phyloP scores from a whole-genome alignment of 2,113 vertebrate species.

The Lampris megalopsis region DNA sequence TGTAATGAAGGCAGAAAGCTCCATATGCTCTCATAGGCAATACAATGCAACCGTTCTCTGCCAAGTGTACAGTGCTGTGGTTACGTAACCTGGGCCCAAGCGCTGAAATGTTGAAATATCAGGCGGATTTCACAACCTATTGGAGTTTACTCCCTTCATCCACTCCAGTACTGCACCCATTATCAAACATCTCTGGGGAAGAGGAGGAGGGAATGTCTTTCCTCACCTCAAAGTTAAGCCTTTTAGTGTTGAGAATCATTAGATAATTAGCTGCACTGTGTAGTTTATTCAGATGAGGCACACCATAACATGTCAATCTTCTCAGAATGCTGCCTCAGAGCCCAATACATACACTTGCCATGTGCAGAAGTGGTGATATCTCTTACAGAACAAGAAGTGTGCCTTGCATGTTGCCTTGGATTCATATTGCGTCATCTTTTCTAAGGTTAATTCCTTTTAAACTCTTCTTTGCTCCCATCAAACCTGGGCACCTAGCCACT shows the following conservation, averaged over 20 bases:
- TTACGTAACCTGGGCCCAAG: constrained; percentile 51
- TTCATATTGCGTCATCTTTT: too few species aligned
- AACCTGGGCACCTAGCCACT: too few species aligned
- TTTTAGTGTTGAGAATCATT: constrained; percentile 5
- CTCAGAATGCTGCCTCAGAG: too few species aligned
- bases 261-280: neutral
- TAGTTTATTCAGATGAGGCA: too few species aligned
- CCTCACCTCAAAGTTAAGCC: neutral
- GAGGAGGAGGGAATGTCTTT: neutral
- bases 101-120: constrained; percentile 50
- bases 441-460: too few species aligned
- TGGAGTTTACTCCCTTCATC: constrained; percentile 5
- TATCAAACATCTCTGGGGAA: constrained; percentile 12
- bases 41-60: constrained; percentile 33
- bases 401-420: too few species aligned
- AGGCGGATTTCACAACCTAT: constrained; percentile 56
- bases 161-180: constrained; percentile 16
- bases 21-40: constrained; percentile 21
- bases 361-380: too few species aligned
- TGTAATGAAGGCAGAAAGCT: constrained; percentile 24
- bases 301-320: too few species aligned
- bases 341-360: too few species aligned
- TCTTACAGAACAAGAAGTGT: too few species aligned
- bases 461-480: too few species aligned
- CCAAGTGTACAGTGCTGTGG: constrained; percentile 28